phyloP scores from a whole-genome alignment of 2,113 vertebrate genomes.

The Odocoileus virginianus region DNA sequence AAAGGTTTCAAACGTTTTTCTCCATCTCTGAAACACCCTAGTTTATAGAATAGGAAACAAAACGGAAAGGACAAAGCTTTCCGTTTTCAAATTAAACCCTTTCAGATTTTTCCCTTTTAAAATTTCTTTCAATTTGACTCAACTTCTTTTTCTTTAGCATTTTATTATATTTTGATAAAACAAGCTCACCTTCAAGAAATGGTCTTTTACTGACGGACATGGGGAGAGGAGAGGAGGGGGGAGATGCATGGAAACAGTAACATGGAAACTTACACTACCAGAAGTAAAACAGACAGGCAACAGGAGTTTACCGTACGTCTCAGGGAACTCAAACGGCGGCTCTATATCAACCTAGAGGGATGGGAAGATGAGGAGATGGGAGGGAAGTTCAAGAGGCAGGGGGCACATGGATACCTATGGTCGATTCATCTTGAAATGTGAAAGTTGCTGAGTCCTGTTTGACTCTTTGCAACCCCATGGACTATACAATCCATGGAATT shows the following conservation, averaged over 20 bases:
- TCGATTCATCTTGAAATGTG: not conserved
- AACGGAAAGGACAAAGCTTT: not conserved
- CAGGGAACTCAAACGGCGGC: not conserved
- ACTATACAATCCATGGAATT: not conserved
- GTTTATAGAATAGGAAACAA: not conserved
- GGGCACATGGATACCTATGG: not conserved
- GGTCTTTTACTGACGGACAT: not conserved
- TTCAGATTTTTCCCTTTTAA: not conserved
- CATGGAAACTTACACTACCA: not conserved
- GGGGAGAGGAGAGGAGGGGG: not conserved
- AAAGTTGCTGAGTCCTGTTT: not conserved
- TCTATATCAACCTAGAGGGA: not conserved
- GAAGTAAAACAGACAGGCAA: not conserved
- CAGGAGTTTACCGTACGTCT: not conserved
- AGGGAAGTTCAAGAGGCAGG: not conserved
- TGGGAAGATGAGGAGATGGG: not conserved
- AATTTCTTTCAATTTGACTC: not conserved
- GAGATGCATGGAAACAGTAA: not conserved
- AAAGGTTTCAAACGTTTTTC: not conserved
- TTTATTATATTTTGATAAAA: constrained; percentile 44
- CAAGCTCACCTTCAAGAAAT: constrained; percentile 6
- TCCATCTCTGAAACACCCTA: not conserved
- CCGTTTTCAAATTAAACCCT: not conserved
- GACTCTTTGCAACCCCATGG: not conserved
- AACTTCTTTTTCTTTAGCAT: not conserved